phyloP scores from a whole-genome alignment of 2,888 invertebrate genomes.

The Chorisops tibialis region DNA sequence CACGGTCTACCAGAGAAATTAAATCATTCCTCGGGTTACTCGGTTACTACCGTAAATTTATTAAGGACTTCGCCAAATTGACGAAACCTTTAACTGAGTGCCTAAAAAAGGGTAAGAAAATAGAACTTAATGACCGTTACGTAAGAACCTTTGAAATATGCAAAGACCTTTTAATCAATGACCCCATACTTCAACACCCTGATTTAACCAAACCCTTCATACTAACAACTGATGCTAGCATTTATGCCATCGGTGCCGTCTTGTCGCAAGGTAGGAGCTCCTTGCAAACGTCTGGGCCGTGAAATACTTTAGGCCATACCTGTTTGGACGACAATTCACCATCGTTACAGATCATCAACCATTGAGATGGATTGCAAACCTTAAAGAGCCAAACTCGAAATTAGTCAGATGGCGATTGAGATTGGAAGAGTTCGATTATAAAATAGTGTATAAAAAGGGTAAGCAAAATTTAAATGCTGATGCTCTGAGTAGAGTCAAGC shows the following conservation, averaged over 20 bases:
- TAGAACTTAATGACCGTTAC: not conserved
- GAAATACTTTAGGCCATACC: slow-evolving; percentile 43
- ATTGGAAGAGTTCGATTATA: slow-evolving; percentile 39
- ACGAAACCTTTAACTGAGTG: no score
- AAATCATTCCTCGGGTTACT: no score
- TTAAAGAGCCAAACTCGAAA: slow-evolving; percentile 46
- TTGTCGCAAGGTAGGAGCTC: slow-evolving; percentile 35
- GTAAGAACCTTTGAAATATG: not conserved
- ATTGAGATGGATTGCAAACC: slow-evolving; percentile 43
- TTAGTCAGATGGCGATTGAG: slow-evolving; percentile 44
- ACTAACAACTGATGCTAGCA: no score
- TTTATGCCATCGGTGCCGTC: no score
- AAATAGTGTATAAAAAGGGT: slow-evolving; percentile 34
- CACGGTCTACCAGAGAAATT: not conserved
- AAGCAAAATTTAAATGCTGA: slow-evolving; percentile 30
- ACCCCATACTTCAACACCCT: slow-evolving; percentile 21
- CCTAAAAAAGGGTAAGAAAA: no score
- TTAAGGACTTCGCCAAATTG: no score
- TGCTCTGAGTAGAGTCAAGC: slow-evolving; percentile 22
- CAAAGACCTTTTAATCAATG: no score
- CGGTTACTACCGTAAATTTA: no score
- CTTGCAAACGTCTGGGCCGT: slow-evolving; percentile 41
- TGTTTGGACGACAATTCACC: slow-evolving; percentile 43
- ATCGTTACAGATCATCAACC: slow-evolving; percentile 49
- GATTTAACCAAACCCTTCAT: slow-evolving; percentile 12